Base-by-base conservation (phyloP, 1,140 invertebrate genomes). In the Pararge aegeria region DNA sequence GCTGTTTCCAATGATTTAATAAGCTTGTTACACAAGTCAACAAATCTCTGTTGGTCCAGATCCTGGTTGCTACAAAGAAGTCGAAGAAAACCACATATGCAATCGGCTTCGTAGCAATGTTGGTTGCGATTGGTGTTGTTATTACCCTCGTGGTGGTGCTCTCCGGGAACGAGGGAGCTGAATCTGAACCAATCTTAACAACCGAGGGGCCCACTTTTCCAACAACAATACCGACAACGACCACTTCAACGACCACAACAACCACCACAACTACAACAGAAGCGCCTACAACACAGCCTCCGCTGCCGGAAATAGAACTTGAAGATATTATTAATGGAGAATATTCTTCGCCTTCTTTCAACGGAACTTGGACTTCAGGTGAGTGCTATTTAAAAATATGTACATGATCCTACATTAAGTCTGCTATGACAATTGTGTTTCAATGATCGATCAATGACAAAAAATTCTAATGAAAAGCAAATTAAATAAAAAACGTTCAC, bases 321-420 rank as follows among this genome's bases (percentile, higher is more conserved):
- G 79, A 85, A 21, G 80, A 80, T 38, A 75, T 88, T 10, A 80
- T 87, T 9, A 79, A 71, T 52, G 83, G 83, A 38, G 69, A 73
- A 12, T 89, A 72, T 37, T 54, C 79, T 5, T 62, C 80, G 0
- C 30, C 68, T 1, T 67, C 71, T 0, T 87, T 86, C 40, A 84
- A 81, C 53, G 86, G 75, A 12, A 64, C 79, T 44, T 89, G 80
- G 80, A 55, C 72, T 6, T 67, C 78, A 69, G 80, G 83, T 88
- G 7, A 48, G 19, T 13, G 18, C 1, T 44, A 1, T 44, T 12
- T 44, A 5, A 19, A 5, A 9, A 19, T 19, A 1, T 9, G n/a
- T n/a, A n/a, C n/a, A n/a, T n/a, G n/a, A n/a, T n/a, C n/a, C n/a
- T n/a, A n/a, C n/a, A n/a, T n/a, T n/a, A n/a, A n/a, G n/a, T n/a